Evolutionary conservation across 2,888 invertebrate genomes (phyloP), one percentile per base, ranked within the genome.

Genomic region (Xestia xanthographa): DNA sequence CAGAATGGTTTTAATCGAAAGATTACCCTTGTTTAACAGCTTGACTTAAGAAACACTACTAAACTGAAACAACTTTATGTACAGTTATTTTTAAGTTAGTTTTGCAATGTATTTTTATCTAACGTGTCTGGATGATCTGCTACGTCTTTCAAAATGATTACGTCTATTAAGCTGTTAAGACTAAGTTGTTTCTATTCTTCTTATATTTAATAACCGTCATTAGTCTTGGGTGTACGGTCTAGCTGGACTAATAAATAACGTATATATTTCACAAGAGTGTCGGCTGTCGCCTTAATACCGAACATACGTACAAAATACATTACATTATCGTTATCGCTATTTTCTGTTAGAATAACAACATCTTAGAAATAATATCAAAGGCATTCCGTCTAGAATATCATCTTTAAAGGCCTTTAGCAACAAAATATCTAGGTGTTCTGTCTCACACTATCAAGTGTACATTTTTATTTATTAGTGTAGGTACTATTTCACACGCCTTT

Each of bases 231-330:
- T 43, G 48, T 62, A 45, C 53, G 17, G 62, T 76, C 62, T 79
- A 66, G 72, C 43, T 65, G n/a, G n/a, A 53, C 26, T 76, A 70
- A 76, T 76, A 76, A 85, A 85, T 76, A 62, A 72, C 62, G 69
- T 56, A 45, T 62, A 72, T 68, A 77, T 78, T 72, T 82, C 70
- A 75, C 50, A 60, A 34, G 14, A 69, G 50, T 72, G 73, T 76
- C 72, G 66, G 43, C 67, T 68, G 63, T 53, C 56, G 53, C 26
- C 34, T 58, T 62, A 80, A 26, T 66, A 75, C 41, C 43, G 26
- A 56, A 48, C 62, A 66, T 76, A 50, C 34, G 41, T 29, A 53
- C n/a, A 20, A 43, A 65, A 34, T 48, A 72, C 17, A 58, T 72
- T 78, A 66, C 14, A 58, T 38, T 80, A 58, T 56, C n/a, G 14